Conservation (phyloP, 2,113 vertebrate species). For the Perca schrenkii region DNA sequence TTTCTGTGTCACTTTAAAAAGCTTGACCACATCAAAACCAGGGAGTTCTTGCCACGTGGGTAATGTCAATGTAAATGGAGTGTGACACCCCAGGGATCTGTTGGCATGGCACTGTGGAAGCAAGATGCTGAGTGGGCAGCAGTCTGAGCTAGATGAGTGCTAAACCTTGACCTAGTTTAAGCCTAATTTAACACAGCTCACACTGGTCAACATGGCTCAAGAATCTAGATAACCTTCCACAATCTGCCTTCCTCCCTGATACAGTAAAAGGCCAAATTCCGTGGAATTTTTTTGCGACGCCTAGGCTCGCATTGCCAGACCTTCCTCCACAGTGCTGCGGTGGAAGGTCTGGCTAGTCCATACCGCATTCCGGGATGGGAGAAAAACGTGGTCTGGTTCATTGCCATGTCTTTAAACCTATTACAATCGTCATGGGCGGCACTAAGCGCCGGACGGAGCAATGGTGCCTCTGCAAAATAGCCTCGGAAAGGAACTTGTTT, state of each 20-base stretch:
- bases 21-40: neutral
- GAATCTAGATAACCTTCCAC: neutral
- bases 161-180: constrained; percentile 4
- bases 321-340: too few relatives aligned
- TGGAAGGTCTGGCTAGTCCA: too few relatives aligned
- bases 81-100: neutral
- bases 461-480: too few relatives aligned
- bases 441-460: too few relatives aligned
- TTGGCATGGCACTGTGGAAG: neutral
- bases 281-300: too few relatives aligned
- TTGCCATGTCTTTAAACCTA: too few relatives aligned
- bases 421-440: too few relatives aligned
- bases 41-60: neutral
- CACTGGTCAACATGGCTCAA: neutral
- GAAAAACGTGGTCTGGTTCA: too few relatives aligned
- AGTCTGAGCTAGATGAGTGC: neutral
- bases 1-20: neutral
- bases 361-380: too few relatives aligned
- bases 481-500: too few relatives aligned
- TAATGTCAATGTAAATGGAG: neutral
- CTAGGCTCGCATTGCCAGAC: too few relatives aligned
- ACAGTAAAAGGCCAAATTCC: too few relatives aligned
- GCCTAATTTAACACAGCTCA: constrained; percentile 3
- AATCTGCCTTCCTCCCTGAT: neutral
- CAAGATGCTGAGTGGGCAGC: neutral